Percentiles rank a stretch among this genome's conserved stretches.
phyloP scores from a whole-genome alignment of 2,888 invertebrate genomes.

The Lithophane leautieri region DNA sequence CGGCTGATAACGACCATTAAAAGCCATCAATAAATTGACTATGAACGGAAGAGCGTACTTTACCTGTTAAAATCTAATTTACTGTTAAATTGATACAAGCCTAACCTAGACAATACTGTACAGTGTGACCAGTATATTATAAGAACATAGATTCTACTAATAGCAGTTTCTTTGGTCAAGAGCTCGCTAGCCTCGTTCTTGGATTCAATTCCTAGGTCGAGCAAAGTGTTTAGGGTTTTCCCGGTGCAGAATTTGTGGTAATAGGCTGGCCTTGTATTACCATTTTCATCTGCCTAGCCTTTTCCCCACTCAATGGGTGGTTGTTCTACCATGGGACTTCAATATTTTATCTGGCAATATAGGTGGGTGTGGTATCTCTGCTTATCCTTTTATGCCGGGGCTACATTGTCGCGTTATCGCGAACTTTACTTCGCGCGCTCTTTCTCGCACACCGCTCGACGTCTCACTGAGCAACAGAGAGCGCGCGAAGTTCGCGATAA shows the following conservation, averaged over 20 bases:
- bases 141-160: background rate
- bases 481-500: too few relatives aligned
- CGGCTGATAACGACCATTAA: background rate
- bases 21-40: slow-evolving; percentile 42
- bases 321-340: too few relatives aligned
- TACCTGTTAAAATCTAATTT: slow-evolving; percentile 36
- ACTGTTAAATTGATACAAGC: slow-evolving; percentile 24
- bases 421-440: too few relatives aligned
- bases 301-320: too few relatives aligned
- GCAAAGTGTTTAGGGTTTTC: background rate
- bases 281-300: too few relatives aligned
- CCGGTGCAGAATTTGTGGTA: background rate
- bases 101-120: background rate
- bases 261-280: background rate
- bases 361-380: too few relatives aligned
- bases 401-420: too few relatives aligned
- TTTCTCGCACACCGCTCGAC: too few relatives aligned
- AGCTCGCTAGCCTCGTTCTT: background rate
- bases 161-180: background rate
- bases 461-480: too few relatives aligned
- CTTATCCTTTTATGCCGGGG: too few relatives aligned
- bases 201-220: background rate
- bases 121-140: slow-evolving; percentile 5
- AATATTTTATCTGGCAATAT: too few relatives aligned
- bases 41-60: slow-evolving; percentile 35